Percentiles rank a stretch among this genome's conserved stretches.
Conservation (phyloP, 2,888 invertebrate species). For the Synergus umbraculus region DNA sequence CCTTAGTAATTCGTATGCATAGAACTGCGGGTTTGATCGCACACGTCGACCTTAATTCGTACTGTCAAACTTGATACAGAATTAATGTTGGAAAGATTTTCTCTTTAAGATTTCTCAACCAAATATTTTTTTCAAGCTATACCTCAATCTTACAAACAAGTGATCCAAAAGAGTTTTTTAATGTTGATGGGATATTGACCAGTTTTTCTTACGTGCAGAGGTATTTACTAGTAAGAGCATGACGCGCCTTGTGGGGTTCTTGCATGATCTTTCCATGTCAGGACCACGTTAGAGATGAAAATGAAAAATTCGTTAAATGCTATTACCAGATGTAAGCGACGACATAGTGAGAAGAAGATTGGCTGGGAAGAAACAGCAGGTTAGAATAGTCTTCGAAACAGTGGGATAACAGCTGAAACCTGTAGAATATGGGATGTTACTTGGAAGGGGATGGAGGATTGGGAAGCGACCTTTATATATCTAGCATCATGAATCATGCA, state of each 20-base stretch:
- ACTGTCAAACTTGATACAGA: neutral
- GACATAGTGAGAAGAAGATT: constrained; percentile 57
- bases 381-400: neutral
- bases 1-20: constrained; percentile 12
- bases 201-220: too few species aligned
- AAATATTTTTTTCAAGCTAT: neutral
- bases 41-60: neutral
- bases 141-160: too few species aligned
- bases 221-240: too few species aligned
- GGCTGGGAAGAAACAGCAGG: constrained; percentile 51
- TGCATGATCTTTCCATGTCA: too few species aligned
- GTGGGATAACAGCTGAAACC: constrained; percentile 51
- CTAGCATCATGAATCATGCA: constrained; percentile 73
- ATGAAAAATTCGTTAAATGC: neutral
- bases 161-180: too few species aligned
- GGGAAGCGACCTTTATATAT: constrained; percentile 48
- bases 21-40: neutral
- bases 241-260: too few species aligned
- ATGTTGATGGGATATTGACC: too few species aligned
- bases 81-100: neutral
- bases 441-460: constrained; percentile 10
- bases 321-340: neutral
- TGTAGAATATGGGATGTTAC: constrained; percentile 55
- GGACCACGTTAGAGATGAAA: too few species aligned
- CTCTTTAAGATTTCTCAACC: neutral